These are phyloP conservation scores for Rhopalosiphum nymphaeae DNA, from an alignment of 2,888 invertebrate species.

Conservation along the genomic window DNA sequence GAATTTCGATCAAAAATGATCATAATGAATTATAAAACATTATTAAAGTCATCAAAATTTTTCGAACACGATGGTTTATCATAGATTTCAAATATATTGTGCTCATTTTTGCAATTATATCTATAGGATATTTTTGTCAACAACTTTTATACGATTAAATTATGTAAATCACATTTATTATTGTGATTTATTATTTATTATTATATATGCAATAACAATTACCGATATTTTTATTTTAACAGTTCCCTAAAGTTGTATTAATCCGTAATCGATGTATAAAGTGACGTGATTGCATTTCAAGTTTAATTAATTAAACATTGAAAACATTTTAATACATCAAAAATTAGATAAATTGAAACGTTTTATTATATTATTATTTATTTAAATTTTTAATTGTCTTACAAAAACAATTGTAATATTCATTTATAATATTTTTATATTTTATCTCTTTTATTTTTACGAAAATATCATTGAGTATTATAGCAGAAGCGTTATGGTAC, in stretches of 20 bases:
- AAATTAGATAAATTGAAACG: not conserved
- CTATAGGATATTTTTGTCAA: not conserved
- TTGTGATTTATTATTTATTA: not conserved
- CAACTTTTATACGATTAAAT: not conserved
- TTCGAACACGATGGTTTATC: not conserved
- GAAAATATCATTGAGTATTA: not conserved
- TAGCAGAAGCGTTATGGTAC: not conserved
- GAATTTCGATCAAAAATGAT: not conserved
- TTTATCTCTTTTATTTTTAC: not conserved
- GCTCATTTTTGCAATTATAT: not conserved
- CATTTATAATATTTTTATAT: not conserved
- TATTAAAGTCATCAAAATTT: not conserved
- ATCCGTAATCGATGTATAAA: not conserved
- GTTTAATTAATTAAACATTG: not conserved
- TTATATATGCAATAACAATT: not conserved
- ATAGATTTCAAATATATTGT: not conserved
- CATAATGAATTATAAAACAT: too few species aligned
- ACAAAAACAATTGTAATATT: not conserved
- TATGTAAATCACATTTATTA: not conserved
- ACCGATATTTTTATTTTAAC: not conserved
- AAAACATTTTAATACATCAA: not conserved
- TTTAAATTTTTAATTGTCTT: not conserved
- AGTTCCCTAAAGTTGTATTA: not conserved
- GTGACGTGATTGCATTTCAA: not conserved
- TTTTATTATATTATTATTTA: not conserved